These are phyloP conservation scores for Acanthurus tractus DNA, from an alignment of 2,797 vertebrate genomes.

Conservation along the genomic window DNA sequence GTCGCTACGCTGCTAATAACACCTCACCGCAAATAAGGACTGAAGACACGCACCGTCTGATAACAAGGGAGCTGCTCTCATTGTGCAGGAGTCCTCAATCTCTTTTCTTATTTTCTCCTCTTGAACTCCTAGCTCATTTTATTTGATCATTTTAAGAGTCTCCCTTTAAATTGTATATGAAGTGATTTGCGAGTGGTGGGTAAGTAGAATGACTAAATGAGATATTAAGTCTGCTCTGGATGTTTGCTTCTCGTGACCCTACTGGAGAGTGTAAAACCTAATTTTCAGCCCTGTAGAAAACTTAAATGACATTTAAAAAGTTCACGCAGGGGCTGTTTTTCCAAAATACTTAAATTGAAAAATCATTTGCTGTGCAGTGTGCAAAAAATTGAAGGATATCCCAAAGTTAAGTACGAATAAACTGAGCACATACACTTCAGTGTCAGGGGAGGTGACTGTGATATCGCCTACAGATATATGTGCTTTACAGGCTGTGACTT, in stretches of 20 bases:
- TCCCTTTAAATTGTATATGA: background rate
- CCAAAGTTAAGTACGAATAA: conserved; percentile 36
- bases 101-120: conserved; percentile 18
- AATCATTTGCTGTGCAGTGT: conserved; percentile 36
- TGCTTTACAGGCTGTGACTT: conserved; percentile 24
- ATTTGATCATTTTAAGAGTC: conserved; percentile 5
- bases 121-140: background rate
- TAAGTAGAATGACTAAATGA: background rate
- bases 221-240: background rate
- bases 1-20: conserved; percentile 71
- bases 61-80: conserved; percentile 70
- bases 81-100: conserved; percentile 27
- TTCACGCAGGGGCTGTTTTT: conserved; percentile 45
- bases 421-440: conserved; percentile 24
- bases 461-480: conserved; percentile 21
- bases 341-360: conserved; percentile 30
- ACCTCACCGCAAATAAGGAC: conserved; percentile 71
- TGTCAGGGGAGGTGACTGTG: conserved; percentile 17
- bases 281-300: conserved; percentile 32
- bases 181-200: background rate
- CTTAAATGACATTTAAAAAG: conserved; percentile 47
- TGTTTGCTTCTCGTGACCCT: background rate
- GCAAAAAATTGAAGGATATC: conserved; percentile 32
- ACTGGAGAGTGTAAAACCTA: conserved; percentile 30
- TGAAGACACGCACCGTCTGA: conserved; percentile 68